Conservation (phyloP, 2,797 vertebrate genomes). For the Catamblyrhynchus diadema region DNA sequence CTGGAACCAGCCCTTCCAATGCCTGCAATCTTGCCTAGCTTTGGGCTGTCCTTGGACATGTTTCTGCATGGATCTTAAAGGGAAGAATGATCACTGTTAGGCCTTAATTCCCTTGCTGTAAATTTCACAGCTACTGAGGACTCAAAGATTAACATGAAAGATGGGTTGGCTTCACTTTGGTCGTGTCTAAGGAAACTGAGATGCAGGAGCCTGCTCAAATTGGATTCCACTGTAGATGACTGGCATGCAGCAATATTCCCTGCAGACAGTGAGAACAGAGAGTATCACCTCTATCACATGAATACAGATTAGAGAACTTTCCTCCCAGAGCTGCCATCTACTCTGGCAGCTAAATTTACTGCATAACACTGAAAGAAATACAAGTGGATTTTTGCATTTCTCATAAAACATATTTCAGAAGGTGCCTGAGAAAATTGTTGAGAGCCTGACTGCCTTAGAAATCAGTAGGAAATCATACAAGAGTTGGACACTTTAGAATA, state of each 20-base stretch:
- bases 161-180: neutral
- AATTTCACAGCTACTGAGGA: neutral
- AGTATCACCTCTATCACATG: neutral
- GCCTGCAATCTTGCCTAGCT: neutral
- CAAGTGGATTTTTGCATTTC: neutral
- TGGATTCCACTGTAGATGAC: neutral
- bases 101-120: neutral
- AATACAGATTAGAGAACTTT: constrained; percentile 1
- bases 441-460: neutral
- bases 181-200: neutral
- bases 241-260: neutral
- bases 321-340: neutral
- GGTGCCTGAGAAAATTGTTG: neutral
- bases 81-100: neutral
- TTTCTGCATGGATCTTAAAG: neutral
- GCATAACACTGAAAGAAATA: neutral
- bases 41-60: neutral
- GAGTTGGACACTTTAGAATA: neutral
- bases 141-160: neutral
- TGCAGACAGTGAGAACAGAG: neutral
- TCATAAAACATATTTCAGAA: neutral
- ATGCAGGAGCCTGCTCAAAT: neutral
- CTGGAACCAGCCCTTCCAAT: neutral
- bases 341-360: neutral
- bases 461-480: neutral